Base-by-base conservation (phyloP, 1,140 invertebrate genomes). In the Antheraea mylitta region DNA sequence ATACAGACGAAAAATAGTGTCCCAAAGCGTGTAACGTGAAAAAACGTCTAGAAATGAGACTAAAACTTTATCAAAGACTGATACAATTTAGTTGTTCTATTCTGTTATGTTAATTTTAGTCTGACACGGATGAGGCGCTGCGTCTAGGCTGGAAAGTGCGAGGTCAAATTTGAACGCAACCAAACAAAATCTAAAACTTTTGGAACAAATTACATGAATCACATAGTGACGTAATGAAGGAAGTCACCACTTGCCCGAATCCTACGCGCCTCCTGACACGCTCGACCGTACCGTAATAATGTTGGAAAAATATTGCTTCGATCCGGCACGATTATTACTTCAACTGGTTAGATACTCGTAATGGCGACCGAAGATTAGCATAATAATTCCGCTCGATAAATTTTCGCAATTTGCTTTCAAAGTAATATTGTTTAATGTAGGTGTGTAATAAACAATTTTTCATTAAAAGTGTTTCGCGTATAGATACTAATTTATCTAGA, bases 181-280 rank as follows among this genome's bases (percentile, higher is more conserved):
- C 68, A 66, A 74, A 64, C 70, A 66, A 69, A 67, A 66, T 71
- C 67, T 67, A 68, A 69, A 62, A 64, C 58, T 72, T 67, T 64
- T 64, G 63, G 63, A 76, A 61, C 72, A 76, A 66, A 79, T 73
- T 70, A 75, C 66, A 76, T 89, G 85, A 89, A 82, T 91, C 86
- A 89, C 79, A 77, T 67, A 77, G 77, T 90, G 87, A 90, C 85
- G 89, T 81, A 74, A 80, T 78, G 74, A 74, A 91, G 89, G 89
- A 91, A 91, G 87, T 86, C 74, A 77, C 82, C 81, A 89, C 82
- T 89, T 88, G 82, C 72, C 60, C 71, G 78, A 71, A 80, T 68
- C 89, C 87, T 80, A 89, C 89, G 83, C 84, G 58, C 79, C 68
- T 70, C 70, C 59, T 63, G 72, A 58, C 71, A 70, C 63, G 77